These are phyloP conservation scores for Emydocephalus ijimae DNA, from an alignment of 2,113 vertebrate species.

Conservation along the genomic window DNA sequence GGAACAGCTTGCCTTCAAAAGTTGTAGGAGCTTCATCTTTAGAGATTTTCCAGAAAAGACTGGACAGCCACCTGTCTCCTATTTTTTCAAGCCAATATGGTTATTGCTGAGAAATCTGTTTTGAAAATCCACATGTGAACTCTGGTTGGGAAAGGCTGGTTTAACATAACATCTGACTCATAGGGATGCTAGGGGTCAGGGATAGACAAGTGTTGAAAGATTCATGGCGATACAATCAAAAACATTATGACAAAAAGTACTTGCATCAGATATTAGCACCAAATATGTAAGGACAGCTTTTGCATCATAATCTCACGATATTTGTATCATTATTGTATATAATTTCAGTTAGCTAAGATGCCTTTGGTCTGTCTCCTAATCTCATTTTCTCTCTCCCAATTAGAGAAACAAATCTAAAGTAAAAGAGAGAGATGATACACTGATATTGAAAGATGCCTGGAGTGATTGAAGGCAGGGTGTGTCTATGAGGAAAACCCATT, in stretches of 20 bases:
- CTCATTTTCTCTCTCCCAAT: neutral
- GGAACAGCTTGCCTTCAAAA: neutral
- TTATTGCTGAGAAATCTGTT: neutral
- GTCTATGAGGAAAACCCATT: neutral
- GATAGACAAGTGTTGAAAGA: neutral
- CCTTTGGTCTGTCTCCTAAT: neutral
- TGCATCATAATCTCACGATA: neutral
- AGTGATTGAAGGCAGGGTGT: neutral
- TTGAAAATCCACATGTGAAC: neutral
- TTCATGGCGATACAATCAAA: neutral
- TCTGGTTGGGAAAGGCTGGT: neutral
- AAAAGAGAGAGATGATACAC: neutral
- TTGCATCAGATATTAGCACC: neutral
- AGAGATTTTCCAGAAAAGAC: neutral
- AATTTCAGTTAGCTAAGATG: neutral
- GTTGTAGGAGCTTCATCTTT: neutral
- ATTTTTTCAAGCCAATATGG: neutral
- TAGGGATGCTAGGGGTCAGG: neutral
- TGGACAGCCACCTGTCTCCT: neutral
- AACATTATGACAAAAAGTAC: neutral
- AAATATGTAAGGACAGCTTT: neutral
- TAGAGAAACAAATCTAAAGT: neutral
- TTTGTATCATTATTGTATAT: neutral
- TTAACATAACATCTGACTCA: neutral
- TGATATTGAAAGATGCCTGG: neutral